Percentiles rank a stretch among this genome's conserved stretches.
These are phyloP conservation scores for Malurus elegans DNA, from an alignment of 2,113 vertebrate genomes.

Conservation along the genomic window DNA sequence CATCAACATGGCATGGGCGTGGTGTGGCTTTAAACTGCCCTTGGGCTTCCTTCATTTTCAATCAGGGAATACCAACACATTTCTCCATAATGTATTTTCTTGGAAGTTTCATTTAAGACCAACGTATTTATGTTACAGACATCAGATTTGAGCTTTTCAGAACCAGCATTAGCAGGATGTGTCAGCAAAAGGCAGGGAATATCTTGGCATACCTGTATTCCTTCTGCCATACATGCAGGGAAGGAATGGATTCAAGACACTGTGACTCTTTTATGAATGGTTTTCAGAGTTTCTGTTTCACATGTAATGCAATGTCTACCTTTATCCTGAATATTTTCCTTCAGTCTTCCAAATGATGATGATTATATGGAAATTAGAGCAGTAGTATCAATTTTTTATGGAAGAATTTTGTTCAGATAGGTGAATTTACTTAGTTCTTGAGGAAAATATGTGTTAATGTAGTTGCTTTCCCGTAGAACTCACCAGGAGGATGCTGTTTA, in stretches of 20 bases:
- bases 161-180: not conserved
- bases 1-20: not conserved
- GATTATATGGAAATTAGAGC: not conserved
- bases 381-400: not conserved
- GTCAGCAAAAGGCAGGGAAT: not conserved
- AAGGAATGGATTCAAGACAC: not conserved
- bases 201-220: not conserved
- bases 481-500: not conserved
- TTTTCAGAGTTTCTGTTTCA: not conserved
- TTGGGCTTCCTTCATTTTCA: not conserved
- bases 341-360: not conserved
- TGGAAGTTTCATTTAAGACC: not conserved
- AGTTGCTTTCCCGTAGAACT: not conserved
- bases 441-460: not conserved
- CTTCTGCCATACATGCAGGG: not conserved
- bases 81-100: not conserved
- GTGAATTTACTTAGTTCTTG: not conserved
- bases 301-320: not conserved
- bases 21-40: not conserved
- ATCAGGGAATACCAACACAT: not conserved
- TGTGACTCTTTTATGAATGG: not conserved
- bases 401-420: not conserved
- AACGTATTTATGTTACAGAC: not conserved
- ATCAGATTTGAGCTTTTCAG: not conserved
- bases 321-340: not conserved